phyloP scores from a whole-genome alignment of 2,113 vertebrate genomes.

The Theropithecus gelada region DNA sequence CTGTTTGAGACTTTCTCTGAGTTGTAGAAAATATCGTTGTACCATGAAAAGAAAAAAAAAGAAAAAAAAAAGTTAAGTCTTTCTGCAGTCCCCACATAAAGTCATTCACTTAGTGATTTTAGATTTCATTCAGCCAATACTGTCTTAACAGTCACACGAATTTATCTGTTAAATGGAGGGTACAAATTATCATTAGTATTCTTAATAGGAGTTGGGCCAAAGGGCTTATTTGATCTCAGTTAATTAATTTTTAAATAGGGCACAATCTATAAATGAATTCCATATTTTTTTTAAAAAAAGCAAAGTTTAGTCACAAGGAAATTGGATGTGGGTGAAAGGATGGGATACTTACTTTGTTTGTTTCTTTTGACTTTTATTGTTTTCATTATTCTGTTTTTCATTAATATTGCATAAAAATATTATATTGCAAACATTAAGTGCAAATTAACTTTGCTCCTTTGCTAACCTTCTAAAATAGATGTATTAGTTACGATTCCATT shows the following conservation, averaged over 20 bases:
- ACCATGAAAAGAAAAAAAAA: background rate
- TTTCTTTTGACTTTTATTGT: background rate
- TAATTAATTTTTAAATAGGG: background rate
- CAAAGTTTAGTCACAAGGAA: background rate
- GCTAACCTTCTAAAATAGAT: background rate
- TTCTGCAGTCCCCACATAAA: background rate
- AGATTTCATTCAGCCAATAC: background rate
- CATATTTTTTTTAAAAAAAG: slow-evolving; percentile 32
- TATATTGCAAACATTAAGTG: background rate
- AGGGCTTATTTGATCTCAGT: background rate
- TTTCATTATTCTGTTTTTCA: background rate
- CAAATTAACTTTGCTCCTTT: background rate
- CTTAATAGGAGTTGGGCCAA: background rate
- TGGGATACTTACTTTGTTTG: background rate
- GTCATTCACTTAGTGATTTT: background rate
- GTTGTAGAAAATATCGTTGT: background rate
- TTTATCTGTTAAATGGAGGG: background rate
- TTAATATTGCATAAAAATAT: background rate
- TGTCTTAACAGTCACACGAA: background rate
- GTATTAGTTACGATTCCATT: background rate
- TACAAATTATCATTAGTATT: background rate
- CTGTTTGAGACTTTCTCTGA: background rate
- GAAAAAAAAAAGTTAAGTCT: no score
- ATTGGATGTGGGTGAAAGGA: background rate
- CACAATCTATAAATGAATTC: background rate